Evolutionary conservation across 2,888 invertebrate species (phyloP).

Genomic region (Sussaba pulchella): DNA sequence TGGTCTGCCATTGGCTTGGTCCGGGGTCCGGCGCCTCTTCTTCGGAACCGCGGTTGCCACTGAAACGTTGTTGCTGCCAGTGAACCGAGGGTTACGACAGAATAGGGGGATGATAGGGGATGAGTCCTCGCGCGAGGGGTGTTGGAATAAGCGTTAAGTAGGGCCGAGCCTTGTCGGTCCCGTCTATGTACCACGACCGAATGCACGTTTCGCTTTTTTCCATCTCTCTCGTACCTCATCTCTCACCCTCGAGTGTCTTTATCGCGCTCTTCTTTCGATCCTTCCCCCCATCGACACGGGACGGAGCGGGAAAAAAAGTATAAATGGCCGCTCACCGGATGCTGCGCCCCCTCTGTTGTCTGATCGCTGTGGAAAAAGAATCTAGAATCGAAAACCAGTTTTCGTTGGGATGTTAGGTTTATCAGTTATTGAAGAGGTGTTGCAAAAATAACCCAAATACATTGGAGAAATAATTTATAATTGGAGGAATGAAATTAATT

Average conservation of each 20-base stretch:
- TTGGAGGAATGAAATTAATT: too few species aligned
- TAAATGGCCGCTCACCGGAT: constrained; percentile 77
- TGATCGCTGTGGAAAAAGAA: constrained; percentile 21
- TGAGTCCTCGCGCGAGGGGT: constrained; percentile 79
- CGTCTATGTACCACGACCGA: constrained; percentile 57
- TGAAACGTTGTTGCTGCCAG: constrained; percentile 13
- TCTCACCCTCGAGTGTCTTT: constrained; percentile 2
- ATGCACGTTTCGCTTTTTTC: constrained; percentile 48
- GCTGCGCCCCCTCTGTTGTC: constrained; percentile 34
- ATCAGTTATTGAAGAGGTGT: too few species aligned
- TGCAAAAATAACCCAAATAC: too few species aligned
- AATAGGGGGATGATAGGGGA: constrained; percentile 82
- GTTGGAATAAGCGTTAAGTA: constrained; percentile 83
- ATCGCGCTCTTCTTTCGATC: neutral
- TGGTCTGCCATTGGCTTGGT: constrained; percentile 79
- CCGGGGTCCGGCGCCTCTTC: constrained; percentile 61
- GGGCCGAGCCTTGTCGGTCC: constrained; percentile 74
- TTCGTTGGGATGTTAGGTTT: neutral
- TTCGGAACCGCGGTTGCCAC: constrained; percentile 29
- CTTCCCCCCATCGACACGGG: constrained; percentile 1
- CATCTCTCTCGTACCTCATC: constrained; percentile 35
- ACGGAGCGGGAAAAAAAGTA: constrained; percentile 58
- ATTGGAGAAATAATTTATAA: too few species aligned
- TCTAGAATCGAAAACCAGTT: constrained; percentile 29
- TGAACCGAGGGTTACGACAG: constrained; percentile 73